A percentile compares a stretch with the other conserved stretches of the same genome.
phyloP scores from a whole-genome alignment of 2,888 invertebrate species.

The Pachydiplax longipennis region DNA sequence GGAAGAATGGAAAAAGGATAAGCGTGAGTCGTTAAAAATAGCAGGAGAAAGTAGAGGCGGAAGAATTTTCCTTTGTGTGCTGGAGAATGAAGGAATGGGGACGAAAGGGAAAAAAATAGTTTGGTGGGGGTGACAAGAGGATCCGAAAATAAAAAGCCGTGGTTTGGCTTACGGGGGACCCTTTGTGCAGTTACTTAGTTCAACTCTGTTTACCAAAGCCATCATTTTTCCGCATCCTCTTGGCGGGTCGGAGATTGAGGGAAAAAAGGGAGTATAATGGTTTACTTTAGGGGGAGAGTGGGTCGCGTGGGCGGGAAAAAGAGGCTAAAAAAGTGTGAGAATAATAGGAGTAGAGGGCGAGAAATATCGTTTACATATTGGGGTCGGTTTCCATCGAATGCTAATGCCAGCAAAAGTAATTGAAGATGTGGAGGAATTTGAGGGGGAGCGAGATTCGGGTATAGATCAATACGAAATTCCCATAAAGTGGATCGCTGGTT shows the following conservation, averaged over 20 bases:
- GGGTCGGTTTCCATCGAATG: constrained; percentile 21
- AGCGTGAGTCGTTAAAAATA: too few relatives aligned
- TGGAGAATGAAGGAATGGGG: not conserved
- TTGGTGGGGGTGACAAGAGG: not conserved
- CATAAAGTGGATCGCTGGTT: too few relatives aligned
- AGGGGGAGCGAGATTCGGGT: too few relatives aligned
- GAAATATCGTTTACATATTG: constrained; percentile 17
- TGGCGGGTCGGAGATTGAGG: not conserved
- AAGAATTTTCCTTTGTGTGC: not conserved
- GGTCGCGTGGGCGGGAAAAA: not conserved
- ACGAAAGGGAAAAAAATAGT: not conserved
- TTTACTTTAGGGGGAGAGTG: not conserved
- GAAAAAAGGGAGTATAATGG: not conserved
- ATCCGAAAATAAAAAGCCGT: not conserved
- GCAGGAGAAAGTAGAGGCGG: not conserved
- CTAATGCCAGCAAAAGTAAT: constrained; percentile 23
- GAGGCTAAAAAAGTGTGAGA: not conserved
- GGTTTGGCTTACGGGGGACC: not conserved
- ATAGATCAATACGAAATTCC: too few relatives aligned
- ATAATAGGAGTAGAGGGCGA: not conserved
- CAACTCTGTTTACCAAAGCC: constrained; percentile 40
- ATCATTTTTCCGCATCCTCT: constrained; percentile 8
- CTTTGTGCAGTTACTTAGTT: constrained; percentile 23
- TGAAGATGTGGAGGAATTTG: constrained; percentile 8
- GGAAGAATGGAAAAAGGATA: too few relatives aligned